These are phyloP conservation scores for Tyria jacobaeae DNA, from an alignment of 2,888 invertebrate genomes.

Conservation along the genomic window DNA sequence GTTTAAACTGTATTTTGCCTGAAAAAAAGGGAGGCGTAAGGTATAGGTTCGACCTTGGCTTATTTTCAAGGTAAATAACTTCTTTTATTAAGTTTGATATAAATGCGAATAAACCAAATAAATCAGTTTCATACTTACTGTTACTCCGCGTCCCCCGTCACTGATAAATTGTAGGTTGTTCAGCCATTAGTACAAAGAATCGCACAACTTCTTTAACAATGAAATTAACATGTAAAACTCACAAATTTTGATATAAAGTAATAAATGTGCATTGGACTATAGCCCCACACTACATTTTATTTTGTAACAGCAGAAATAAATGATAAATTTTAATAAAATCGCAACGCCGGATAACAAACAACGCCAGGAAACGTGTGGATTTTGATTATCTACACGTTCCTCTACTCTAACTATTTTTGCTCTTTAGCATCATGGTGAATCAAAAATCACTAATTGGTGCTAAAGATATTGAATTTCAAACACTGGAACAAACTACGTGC, in stretches of 20 bases:
- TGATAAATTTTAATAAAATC: slow-evolving; percentile 73
- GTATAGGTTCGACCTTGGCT: slow-evolving; percentile 53
- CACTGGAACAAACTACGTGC: slow-evolving; percentile 27
- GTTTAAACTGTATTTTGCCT: slow-evolving; percentile 63
- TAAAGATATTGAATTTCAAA: not conserved
- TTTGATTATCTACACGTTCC: slow-evolving; percentile 62
- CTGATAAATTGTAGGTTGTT: slow-evolving; percentile 65
- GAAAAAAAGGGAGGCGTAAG: slow-evolving; percentile 55
- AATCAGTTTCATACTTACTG: slow-evolving; percentile 18
- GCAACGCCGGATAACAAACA: slow-evolving; percentile 82
- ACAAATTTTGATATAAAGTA: slow-evolving; percentile 69
- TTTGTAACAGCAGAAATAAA: slow-evolving; percentile 71
- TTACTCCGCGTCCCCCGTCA: slow-evolving; percentile 45
- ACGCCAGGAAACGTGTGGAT: slow-evolving; percentile 85
- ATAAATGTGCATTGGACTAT: slow-evolving; percentile 63
- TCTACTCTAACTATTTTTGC: not conserved
- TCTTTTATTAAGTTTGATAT: not conserved
- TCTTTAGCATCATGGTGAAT: slow-evolving; percentile 24
- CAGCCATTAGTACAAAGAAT: slow-evolving; percentile 60
- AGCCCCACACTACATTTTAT: slow-evolving; percentile 76
- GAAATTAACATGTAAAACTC: slow-evolving; percentile 60
- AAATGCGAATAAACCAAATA: not conserved
- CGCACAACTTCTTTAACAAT: slow-evolving; percentile 25
- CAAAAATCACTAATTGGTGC: slow-evolving; percentile 22
- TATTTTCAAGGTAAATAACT: slow-evolving; percentile 27